Evolutionary conservation across 1,140 invertebrate species (phyloP), one percentile per base, ranked within the genome.

Genomic region (Drosophila kohkoa): DNA sequence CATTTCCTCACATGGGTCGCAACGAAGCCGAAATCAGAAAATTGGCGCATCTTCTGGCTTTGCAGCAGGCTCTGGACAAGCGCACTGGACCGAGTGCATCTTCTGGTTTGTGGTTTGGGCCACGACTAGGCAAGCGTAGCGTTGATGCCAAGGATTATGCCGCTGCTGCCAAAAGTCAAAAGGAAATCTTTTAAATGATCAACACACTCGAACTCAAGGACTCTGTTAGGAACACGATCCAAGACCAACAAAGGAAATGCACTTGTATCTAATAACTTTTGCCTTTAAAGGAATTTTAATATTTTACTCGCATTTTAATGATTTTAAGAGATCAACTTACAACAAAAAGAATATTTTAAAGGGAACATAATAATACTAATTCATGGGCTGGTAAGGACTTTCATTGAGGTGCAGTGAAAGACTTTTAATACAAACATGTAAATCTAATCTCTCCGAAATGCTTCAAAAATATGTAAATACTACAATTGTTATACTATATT

Each of bases 61-160:
- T 90, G 57, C 86, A 92, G 51, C 89, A 92, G 66, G 79, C 91
- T 3, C 49, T 92, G 49, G 91, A 92, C 10, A 92, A 92, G 57
- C 79, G 91, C 46, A 82, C 89, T 5, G 87, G 79, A 55, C 81
- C 88, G 8, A 91, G 88, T 15, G 93, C 93, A 64, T 92, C 80
- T 7, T 92, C 81, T 11, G 94, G 93, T 13, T 93, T 95, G 90
- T 95, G 94, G 94, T 94, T 94, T 66, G 94, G 94, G 6, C 94
- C 94, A 11, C 85, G 94, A n/a, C 82, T 94, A 20, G 94, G 94
- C 65, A 92, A 92, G 48, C 86, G 91, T 11, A 91, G 90, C 45
- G 75, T 90, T 11, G 74, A 81, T 48, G 71, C 67, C 45, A 82
- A 90, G 54, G 55, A 78, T 13, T 79, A 73, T 11, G 48, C 76